Conservation (phyloP, 2,888 invertebrate species). For the Encarsia formosa region DNA sequence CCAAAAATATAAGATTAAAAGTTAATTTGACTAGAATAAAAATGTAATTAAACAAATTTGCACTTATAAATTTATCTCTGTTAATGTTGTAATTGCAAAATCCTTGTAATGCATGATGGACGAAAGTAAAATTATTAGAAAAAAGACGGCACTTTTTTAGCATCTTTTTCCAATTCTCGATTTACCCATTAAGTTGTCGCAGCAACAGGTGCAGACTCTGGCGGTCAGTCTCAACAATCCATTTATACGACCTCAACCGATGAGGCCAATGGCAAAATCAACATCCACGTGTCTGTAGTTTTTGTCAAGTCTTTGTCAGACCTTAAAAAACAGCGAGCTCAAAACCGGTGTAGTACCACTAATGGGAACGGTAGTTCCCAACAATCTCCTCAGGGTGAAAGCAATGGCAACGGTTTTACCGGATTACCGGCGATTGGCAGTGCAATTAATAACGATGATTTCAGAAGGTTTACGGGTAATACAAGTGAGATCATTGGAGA, state of each 20-base stretch:
- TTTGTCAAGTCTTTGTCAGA: conserved; percentile 88
- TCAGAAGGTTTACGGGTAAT: conserved; percentile 62
- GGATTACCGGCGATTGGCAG: not conserved
- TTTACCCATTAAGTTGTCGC: too few relatives aligned
- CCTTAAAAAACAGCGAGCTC: conserved; percentile 87
- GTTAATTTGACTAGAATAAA: too few relatives aligned
- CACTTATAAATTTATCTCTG: too few relatives aligned
- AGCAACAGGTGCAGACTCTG: conserved; percentile 9
- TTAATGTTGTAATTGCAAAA: too few relatives aligned
- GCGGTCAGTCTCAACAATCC: not conserved
- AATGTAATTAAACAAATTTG: too few relatives aligned
- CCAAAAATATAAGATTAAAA: too few relatives aligned
- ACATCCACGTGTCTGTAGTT: conserved; percentile 77
- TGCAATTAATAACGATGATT: conserved; percentile 48
- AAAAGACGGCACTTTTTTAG: too few relatives aligned
- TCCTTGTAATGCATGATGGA: too few relatives aligned
- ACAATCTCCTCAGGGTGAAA: conserved; percentile 50
- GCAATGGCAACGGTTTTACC: conserved; percentile 47
- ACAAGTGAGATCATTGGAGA: conserved; percentile 77
- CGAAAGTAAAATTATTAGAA: too few relatives aligned
- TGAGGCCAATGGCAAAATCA: conserved; percentile 80
- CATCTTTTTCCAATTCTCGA: too few relatives aligned
- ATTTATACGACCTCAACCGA: conserved; percentile 11
- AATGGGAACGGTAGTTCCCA: not conserved
- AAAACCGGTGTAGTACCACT: conserved; percentile 56